Percentiles rank a stretch among this genome's conserved stretches.
Conservation (phyloP, 2,888 invertebrate genomes). For the Drosophila acutilabella region DNA sequence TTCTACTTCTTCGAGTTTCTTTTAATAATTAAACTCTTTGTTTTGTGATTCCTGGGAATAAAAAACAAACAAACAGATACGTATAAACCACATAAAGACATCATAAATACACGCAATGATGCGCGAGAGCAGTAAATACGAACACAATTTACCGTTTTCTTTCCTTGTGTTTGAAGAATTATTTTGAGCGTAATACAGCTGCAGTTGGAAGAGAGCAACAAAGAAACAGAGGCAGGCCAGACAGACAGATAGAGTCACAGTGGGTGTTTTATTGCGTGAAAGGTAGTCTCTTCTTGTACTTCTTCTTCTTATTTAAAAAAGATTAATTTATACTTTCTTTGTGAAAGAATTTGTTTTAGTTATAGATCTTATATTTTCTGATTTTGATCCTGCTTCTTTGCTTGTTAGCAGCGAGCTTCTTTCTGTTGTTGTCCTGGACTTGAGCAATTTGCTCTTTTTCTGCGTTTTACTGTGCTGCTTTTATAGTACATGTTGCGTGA, state of each 20-base stretch:
- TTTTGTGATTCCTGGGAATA: not conserved
- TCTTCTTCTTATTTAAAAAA: slow-evolving; percentile 5
- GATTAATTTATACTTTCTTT: not conserved
- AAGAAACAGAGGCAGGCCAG: slow-evolving; percentile 10
- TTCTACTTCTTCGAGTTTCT: not conserved
- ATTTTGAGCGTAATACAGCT: slow-evolving; percentile 24
- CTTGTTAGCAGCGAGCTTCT: slow-evolving; percentile 49
- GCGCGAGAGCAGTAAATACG: slow-evolving; percentile 16
- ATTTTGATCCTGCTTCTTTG: slow-evolving; percentile 36
- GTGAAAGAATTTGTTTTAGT: slow-evolving; percentile 10
- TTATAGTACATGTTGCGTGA: slow-evolving; percentile 72
- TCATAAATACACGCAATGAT: not conserved
- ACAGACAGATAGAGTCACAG: slow-evolving; percentile 4
- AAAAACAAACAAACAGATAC: slow-evolving; percentile 7
- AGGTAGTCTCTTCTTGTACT: slow-evolving; percentile 10
- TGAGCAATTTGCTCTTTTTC: slow-evolving; percentile 70
- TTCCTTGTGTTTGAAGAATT: slow-evolving; percentile 14
- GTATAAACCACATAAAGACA: slow-evolving; percentile 2
- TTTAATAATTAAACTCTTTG: not conserved
- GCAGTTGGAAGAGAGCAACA: slow-evolving; percentile 9
- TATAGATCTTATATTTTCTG: slow-evolving; percentile 16
- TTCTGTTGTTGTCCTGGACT: slow-evolving; percentile 54
- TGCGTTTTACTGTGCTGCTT: slow-evolving; percentile 68
- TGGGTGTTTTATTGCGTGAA: slow-evolving; percentile 26
- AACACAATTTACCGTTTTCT: slow-evolving; percentile 48